A percentile compares a stretch with the other conserved stretches of the same genome.
phyloP scores from a whole-genome alignment of 2,797 vertebrate species.

The Pantherophis vulpinus region DNA sequence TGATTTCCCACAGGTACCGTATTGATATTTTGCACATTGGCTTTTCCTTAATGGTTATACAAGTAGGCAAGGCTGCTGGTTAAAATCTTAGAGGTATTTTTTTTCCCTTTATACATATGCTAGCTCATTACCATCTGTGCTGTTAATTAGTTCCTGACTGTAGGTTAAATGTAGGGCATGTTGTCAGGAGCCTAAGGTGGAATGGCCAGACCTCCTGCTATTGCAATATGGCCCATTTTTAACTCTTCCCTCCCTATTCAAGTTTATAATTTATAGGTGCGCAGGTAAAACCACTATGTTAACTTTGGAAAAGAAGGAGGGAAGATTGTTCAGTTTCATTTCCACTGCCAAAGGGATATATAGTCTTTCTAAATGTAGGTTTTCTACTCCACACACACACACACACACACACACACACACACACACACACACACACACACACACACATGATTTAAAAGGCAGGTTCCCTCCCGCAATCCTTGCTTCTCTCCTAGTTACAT shows the following conservation, averaged over 20 bases:
- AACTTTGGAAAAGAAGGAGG: background rate
- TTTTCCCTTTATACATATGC: constrained; percentile 43
- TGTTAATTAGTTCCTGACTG: constrained; percentile 67
- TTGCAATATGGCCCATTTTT: constrained; percentile 61
- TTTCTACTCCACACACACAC: background rate
- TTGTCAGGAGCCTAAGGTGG: constrained; percentile 62
- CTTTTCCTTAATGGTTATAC: constrained; percentile 22
- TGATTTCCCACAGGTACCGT: background rate
- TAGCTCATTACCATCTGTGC: constrained; percentile 65
- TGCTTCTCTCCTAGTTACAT: background rate
- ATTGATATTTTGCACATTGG: constrained; percentile 13
- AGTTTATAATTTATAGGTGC: constrained; percentile 40
- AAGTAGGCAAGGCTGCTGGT: constrained; percentile 56
- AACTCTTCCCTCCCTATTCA: constrained; percentile 45
- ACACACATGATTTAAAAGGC: constrained; percentile 21
- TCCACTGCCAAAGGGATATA: constrained; percentile 26
- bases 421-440: background rate
- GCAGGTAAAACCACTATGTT: constrained; percentile 22
- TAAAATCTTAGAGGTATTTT: constrained; percentile 53
- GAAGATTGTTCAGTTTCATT: constrained; percentile 4
- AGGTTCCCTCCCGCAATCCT: background rate
- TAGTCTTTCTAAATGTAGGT: constrained; percentile 21
- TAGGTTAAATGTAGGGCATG: constrained; percentile 67
- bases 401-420: background rate
- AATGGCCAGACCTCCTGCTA: constrained; percentile 63